phyloP scores from a whole-genome alignment of 2,888 invertebrate species.

The Teleogryllus oceanicus region DNA sequence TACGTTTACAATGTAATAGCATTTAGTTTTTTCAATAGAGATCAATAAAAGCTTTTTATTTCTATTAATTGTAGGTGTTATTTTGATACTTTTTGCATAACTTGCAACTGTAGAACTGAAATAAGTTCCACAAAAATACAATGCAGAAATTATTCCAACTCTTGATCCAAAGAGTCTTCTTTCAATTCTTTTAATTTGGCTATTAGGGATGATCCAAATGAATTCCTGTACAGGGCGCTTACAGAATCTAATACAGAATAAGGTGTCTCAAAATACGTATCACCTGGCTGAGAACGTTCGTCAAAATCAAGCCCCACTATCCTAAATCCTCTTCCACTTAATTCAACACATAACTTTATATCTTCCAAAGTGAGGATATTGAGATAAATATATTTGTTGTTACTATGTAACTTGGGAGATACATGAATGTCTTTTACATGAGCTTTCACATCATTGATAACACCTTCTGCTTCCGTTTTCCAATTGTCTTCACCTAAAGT shows the following conservation, averaged over 20 bases:
- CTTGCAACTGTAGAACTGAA: too few relatives aligned
- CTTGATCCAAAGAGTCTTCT: not conserved
- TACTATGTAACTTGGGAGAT: not conserved
- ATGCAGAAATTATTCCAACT: not conserved
- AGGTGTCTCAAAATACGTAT: conserved; percentile 4
- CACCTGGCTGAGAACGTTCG: not conserved
- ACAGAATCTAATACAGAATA: conserved; percentile 6
- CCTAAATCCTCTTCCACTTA: conserved; percentile 6
- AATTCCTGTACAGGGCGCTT: conserved; percentile 9
- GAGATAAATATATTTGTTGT: not conserved
- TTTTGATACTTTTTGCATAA: too few relatives aligned
- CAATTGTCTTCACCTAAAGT: conserved; percentile 21
- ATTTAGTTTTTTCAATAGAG: too few relatives aligned
- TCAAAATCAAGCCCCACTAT: conserved; percentile 19
- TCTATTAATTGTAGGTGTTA: too few relatives aligned
- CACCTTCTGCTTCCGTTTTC: conserved; percentile 18
- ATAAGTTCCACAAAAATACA: too few relatives aligned
- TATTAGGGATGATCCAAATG: conserved; percentile 5
- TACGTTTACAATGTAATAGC: too few relatives aligned
- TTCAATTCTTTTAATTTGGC: conserved; percentile 4
- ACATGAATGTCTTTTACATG: conserved; percentile 21
- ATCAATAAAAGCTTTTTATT: too few relatives aligned
- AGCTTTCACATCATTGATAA: conserved; percentile 22
- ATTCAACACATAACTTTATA: conserved; percentile 12
- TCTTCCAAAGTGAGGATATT: conserved; percentile 20